A percentile compares a stretch with the other conserved stretches of the same genome.
phyloP scores from a whole-genome alignment of 2,797 vertebrate genomes.

The Vipera ursinii region DNA sequence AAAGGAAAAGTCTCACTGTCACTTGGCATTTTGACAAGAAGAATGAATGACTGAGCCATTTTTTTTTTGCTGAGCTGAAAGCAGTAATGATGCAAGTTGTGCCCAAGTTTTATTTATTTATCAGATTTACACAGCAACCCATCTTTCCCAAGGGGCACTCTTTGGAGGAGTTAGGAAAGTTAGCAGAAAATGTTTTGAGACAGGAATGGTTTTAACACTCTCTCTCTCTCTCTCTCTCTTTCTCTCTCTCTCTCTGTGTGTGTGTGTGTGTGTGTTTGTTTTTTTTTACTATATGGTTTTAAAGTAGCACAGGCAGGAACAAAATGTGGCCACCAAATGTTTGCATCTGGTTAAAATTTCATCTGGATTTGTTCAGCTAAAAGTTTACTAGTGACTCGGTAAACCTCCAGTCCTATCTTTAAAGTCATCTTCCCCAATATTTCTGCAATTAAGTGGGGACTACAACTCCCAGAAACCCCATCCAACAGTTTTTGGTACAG shows the following conservation, averaged over 20 bases:
- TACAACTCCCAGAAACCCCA: neutral
- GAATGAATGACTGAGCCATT: neutral
- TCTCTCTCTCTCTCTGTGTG: neutral
- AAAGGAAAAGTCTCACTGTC: neutral
- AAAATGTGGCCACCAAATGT: neutral
- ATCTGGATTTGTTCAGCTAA: neutral
- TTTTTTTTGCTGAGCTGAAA: neutral
- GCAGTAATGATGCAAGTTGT: neutral
- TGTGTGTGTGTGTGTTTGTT: neutral
- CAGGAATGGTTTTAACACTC: neutral
- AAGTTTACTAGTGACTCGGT: neutral
- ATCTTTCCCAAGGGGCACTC: neutral
- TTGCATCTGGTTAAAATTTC: neutral
- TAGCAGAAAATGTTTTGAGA: neutral
- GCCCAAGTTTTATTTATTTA: neutral
- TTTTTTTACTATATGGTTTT: neutral
- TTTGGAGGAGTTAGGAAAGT: neutral
- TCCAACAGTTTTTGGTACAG: neutral
- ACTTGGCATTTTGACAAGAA: fast-evolving
- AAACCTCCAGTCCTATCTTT: neutral
- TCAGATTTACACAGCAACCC: neutral
- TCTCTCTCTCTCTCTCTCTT: neutral
- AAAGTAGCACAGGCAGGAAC: neutral
- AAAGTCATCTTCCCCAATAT: neutral
- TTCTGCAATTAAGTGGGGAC: neutral